Percentiles rank a stretch among this genome's conserved stretches.
Evolutionary conservation across 2,113 vertebrate genomes (phyloP).

Genomic region (Tragelaphus buxtoni): DNA sequence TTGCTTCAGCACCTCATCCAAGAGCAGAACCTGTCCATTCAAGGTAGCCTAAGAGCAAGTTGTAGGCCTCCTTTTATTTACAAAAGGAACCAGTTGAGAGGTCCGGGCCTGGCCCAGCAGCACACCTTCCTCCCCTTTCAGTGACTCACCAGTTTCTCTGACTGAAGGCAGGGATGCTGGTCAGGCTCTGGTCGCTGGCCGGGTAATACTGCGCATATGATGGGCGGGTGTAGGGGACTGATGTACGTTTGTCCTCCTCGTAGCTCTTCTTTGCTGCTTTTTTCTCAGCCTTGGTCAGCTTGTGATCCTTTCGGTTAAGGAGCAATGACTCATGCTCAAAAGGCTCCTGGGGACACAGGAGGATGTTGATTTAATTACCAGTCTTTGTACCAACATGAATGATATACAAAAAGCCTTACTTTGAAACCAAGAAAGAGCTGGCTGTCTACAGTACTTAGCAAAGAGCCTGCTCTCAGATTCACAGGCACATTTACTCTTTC

Average conservation of each 20-base stretch:
- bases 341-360: conserved; percentile 85
- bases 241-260: conserved; percentile 97
- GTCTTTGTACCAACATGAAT: neutral
- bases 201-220: conserved; percentile 99
- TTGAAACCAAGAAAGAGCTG: neutral
- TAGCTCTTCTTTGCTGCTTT: conserved; percentile 98
- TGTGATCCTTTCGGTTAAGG: conserved; percentile 96
- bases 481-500: neutral
- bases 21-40: neutral
- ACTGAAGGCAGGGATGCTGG: conserved; percentile 94
- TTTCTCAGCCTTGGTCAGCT: conserved; percentile 98
- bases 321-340: conserved; percentile 98
- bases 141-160: conserved; percentile 94
- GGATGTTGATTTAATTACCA: neutral
- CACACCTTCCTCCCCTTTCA: neutral
- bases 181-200: conserved; percentile 90
- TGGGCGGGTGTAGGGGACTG: conserved; percentile 94
- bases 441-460: neutral
- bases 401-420: neutral
- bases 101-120: neutral
- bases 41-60: neutral
- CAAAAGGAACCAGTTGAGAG: neutral
- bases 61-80: neutral
- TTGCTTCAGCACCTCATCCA: neutral
- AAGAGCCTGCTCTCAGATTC: neutral